Base-by-base conservation (phyloP, 1,140 invertebrate species). In the Tenebrio molitor region DNA sequence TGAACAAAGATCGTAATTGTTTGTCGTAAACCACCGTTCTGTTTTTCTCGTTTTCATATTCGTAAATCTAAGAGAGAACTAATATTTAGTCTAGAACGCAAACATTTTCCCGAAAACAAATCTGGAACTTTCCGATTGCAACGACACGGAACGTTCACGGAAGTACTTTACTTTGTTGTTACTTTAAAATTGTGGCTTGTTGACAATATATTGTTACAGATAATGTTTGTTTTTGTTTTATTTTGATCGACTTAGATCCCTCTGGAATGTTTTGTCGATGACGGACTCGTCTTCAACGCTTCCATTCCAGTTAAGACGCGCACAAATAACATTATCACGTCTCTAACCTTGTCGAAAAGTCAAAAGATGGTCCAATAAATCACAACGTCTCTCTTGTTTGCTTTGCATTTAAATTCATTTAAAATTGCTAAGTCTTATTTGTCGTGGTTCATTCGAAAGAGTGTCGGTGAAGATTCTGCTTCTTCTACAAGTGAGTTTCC, bases 161-260 rank as follows among this genome's bases (percentile, higher is more conserved):
- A n/a, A n/a, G n/a, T 53, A 21, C 46, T 21, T 21, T 10, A 23
- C 23, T 10, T 5, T 53, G 6, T 53, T 53, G 10, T 58, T 58
- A 15, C 12, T 58, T 58, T 29, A 58, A 65, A 41, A 65, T 66
- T 66, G 64, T 68, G 65, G 65, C 65, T 68, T 68, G 65, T 68
- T 68, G 41, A 68, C 21, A 68, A 68, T 68, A 68, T 50, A 68
- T 68, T 68, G 65, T 68, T 66, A 58, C 21, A 23, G 16, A 42
- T 42, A 66, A 44, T n/a, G n/a, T 15, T 29, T 8, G 25, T 29
- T 8, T 64, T 66, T 44, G 23, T 66, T 44, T 41, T 15, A 66
- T 44, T 25, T 39, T 19, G 16, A 62, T 33, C 34, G 16, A 65
- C 34, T 19, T 15, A 44, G 23, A 21, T 42, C 64, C 36, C 17